A percentile compares a stretch with the other conserved stretches of the same genome.
These are phyloP conservation scores for Benthosema pterotum DNA, from an alignment of 2,797 vertebrate genomes.

Conservation along the genomic window DNA sequence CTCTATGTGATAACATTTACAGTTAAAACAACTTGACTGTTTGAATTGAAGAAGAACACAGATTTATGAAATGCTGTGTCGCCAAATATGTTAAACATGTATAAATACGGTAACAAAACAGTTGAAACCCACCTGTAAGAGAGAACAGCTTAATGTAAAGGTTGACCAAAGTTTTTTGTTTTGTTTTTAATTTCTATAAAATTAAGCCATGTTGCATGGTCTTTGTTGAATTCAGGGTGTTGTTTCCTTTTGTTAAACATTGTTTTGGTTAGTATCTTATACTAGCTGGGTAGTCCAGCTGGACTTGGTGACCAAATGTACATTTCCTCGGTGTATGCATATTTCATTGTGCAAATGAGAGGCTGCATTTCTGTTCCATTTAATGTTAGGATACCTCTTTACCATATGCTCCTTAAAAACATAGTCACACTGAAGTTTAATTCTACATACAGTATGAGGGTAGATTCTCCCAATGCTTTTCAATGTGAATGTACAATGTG, in stretches of 20 bases:
- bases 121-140: constrained; percentile 21
- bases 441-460: too few relatives aligned
- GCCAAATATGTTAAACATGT: constrained; percentile 17
- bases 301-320: constrained; percentile 77
- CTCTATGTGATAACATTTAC: constrained; percentile 49
- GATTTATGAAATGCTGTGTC: neutral
- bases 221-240: constrained; percentile 72
- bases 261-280: constrained; percentile 76
- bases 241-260: constrained; percentile 76
- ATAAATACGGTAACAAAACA: neutral
- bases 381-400: constrained; percentile 28
- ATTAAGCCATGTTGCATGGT: constrained; percentile 73
- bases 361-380: constrained; percentile 45
- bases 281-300: constrained; percentile 25
- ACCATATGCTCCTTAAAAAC: neutral
- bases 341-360: constrained; percentile 19
- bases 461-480: too few relatives aligned
- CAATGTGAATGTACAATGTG: too few relatives aligned
- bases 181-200: constrained; percentile 50
- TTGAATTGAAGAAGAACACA: neutral
- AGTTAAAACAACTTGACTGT: neutral
- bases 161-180: constrained; percentile 64
- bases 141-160: constrained; percentile 73
- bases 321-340: constrained; percentile 49
- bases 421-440: too few relatives aligned